Base-by-base conservation (phyloP, 2,888 invertebrate species). In the Nasonovia ribisnigri region DNA sequence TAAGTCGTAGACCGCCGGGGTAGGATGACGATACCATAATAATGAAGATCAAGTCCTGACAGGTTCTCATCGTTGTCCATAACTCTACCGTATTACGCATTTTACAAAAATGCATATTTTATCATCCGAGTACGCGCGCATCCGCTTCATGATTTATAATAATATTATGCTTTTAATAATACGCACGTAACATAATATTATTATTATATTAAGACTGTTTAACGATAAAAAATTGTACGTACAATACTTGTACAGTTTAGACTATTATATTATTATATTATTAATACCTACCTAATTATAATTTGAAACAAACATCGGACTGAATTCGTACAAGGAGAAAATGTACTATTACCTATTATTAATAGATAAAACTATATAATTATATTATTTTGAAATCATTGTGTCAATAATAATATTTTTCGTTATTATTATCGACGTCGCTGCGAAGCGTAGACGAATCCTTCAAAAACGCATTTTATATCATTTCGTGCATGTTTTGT, bases 161-260 rank as follows among this genome's bases (percentile, higher is more conserved):
- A 77, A 77, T 36, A 77, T 77, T 77, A 16, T 77, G 36, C 67
- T 36, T 77, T 36, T 77, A 36, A 36, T 77, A 77, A 36, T 8
- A 77, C 8, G 36, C 77, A 77, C 77, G 77, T 67, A n/a, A 20
- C 36, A 67, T 67, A 20, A 67, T 67, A 16, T 67, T 36, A 36
- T 77, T 77, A 77, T 77, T 36, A 77, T 77, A 54, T 77, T 77
- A 77, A 77, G 77, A 77, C 77, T 77, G 77, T 77, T 77, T 36
- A 77, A 84, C 4, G 42, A 84, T 91, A 84, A 84, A 67, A 77
- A 84, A 43, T 29, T 84, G 42, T 84, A 54, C 42, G 77, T 42
- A 60, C 60, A 90, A 51, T 67, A 67, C n/a, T 77, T 90, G 60
- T 90, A 90, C 46, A 90, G 67, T 36, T 67, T 77, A 77, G 77